A percentile compares a stretch with the other conserved stretches of the same genome.
These are phyloP conservation scores for Chymomyza fuscimana DNA, from an alignment of 2,888 invertebrate species.

Conservation along the genomic window DNA sequence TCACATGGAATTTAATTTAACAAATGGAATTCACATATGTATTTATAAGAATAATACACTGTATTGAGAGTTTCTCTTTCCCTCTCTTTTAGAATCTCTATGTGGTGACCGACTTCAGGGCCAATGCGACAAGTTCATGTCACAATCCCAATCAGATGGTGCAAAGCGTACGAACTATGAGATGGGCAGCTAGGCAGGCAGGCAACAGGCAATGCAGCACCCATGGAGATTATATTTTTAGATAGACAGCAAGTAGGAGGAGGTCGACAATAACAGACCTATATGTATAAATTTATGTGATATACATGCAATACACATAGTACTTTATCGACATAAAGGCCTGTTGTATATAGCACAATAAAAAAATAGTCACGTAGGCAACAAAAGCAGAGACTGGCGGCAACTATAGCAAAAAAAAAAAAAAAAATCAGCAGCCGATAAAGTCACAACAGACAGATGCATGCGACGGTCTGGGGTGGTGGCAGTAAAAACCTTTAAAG, in stretches of 20 bases:
- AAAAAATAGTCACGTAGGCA: constrained; percentile 57
- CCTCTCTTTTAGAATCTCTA: background rate
- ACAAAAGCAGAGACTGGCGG: constrained; percentile 14
- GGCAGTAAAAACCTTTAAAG: constrained; percentile 18
- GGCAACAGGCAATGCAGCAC: constrained; percentile 26
- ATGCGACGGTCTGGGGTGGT: constrained; percentile 7
- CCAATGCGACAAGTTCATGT: constrained; percentile 56
- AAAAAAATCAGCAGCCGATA: constrained; percentile 32
- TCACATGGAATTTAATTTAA: background rate
- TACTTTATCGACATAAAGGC: constrained; percentile 17
- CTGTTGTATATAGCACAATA: constrained; percentile 38
- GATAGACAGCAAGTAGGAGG: constrained; percentile 19
- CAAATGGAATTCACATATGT: background rate
- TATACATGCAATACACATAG: constrained; percentile 2
- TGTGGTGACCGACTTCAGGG: constrained; percentile 52
- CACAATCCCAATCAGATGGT: constrained; percentile 62
- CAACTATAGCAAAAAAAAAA: constrained; percentile 17
- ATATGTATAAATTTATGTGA: constrained; percentile 6
- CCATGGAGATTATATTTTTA: constrained; percentile 60
- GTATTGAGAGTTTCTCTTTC: background rate
- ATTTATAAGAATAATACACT: background rate
- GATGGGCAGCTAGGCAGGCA: constrained; percentile 24
- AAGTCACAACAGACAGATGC: constrained; percentile 18
- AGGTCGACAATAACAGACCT: constrained; percentile 3
- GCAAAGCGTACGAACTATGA: background rate